Conservation (phyloP, 2,888 invertebrate genomes). For the Agrochola circellaris region DNA sequence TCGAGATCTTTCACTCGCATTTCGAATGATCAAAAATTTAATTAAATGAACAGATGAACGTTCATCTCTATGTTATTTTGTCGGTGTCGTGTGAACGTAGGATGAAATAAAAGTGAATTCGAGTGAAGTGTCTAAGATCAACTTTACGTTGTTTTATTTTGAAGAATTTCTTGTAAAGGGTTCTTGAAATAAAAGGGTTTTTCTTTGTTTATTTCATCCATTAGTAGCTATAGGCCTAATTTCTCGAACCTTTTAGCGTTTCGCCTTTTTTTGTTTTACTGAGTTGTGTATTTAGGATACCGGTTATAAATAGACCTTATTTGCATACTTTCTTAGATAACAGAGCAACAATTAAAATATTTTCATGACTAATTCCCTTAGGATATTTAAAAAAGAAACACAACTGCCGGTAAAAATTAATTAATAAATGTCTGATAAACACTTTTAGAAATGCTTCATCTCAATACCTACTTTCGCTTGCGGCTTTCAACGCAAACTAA, state of each 20-base stretch:
- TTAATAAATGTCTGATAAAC: background rate
- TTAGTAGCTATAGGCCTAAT: background rate
- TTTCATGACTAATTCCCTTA: background rate
- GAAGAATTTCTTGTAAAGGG: constrained; percentile 16
- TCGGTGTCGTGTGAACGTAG: background rate
- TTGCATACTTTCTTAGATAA: constrained; percentile 9
- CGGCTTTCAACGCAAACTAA: background rate
- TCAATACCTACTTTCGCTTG: background rate
- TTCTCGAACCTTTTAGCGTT: constrained; percentile 19
- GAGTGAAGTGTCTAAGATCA: background rate
- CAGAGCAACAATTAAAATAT: background rate
- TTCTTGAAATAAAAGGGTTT: background rate
- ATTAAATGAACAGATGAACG: background rate
- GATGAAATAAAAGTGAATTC: background rate
- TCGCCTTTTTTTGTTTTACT: constrained; percentile 2
- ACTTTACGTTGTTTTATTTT: constrained; percentile 9
- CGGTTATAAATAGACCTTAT: constrained; percentile 4
- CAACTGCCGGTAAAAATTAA: background rate
- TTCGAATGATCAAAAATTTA: background rate
- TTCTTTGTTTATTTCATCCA: constrained; percentile 16
- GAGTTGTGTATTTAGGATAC: background rate
- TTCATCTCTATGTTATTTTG: background rate
- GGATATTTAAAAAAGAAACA: background rate
- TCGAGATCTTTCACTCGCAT: background rate
- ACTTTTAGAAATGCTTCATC: background rate